Base-by-base conservation (phyloP, 2,113 vertebrate genomes). In the Oophaga pumilio region DNA sequence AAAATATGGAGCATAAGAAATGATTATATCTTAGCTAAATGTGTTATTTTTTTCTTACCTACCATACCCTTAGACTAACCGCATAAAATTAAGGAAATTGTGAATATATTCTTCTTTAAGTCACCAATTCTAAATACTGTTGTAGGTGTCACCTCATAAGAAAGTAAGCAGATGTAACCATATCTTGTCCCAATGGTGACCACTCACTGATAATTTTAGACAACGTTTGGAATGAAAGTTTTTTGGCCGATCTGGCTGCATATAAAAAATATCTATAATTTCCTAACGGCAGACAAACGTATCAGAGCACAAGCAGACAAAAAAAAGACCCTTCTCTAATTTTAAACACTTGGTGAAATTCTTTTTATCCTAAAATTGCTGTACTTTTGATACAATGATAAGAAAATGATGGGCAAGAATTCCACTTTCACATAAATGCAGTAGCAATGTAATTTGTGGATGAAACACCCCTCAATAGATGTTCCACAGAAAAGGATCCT, bases 371-470 rank as follows among this genome's bases (percentile, higher is more conserved):
- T 13, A 28, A 57, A 33, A 79, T 60, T 60, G 56, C 26, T 33
- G 56, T 10, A 60, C n/a, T 28, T 80, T 9, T 28, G 24, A 53
- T 17, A 33, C 28, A 22, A 80, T 80, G 22, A 80, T 43, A 60
- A 80, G 26, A 80, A 83, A 82, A 82, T 66, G 28, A 82, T 50
- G 60, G 15, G 33, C 60, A 12, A 66, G 8, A 82, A 52, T 68
- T 83, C 49, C 33, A 68, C 49, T 84, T 68, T 53, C 64, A 53
- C 82, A 69, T 33, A 84, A 53, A 71, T 52, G 43, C 60, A 66
- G 22, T 24, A 84, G 64, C 64, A 71, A 43, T 53, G 82, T 17
- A 24, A 84, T 84, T 84, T 60, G 9, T 69, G 82, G 24, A 84
- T 10, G n/a, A 69, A 69, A 56, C 22, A 69, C 49, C 52, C 62